Evolutionary conservation across 2,888 invertebrate species (phyloP), one percentile per base, ranked within the genome.

Genomic region (Epinotia brunnichana): DNA sequence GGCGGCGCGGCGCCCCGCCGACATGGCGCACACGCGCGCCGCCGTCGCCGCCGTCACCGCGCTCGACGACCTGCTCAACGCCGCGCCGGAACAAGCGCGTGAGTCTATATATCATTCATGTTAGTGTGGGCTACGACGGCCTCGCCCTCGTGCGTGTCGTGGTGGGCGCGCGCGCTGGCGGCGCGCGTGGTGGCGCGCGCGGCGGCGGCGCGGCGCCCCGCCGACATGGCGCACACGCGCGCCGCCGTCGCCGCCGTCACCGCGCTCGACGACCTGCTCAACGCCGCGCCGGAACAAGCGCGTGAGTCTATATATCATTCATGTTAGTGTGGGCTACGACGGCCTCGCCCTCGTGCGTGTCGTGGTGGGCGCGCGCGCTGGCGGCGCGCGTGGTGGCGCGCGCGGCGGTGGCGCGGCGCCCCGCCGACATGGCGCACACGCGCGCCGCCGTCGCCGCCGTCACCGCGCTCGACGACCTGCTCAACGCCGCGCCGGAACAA

Each of bases 81-180:
- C 89, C 1, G 89, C 91, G 2, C 91, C 91, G 0, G 78, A 83
- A 0, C 74, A 80, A 4, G 86, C 87, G 1, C 89, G 92, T 92
- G 3, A 85, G 64, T 64, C 13, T 21, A 13, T 1, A 13, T 4
- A 2, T 3, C 3, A 54, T 21, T 11, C 21, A 24, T 24, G 13
- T 19, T 54, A 54, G 2, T n/a, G n/a, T n/a, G n/a, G n/a, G n/a
- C n/a, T n/a, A n/a, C n/a, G n/a, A 61, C 76, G 10, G 79, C 82
- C 19, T 54, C 80, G 0, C 74, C 83, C 13, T 78, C 77, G 44
- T 78, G 83, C 75, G 88, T 87, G 77, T 86, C 87, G 77, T 90
- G 90, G 87, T 92, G 91, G 90, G 92, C 91, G 80, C 89, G 93
- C 17, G 91, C 89, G 11, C 80, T 92, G 70, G 92, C 87, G 1